phyloP scores from a whole-genome alignment of 2,888 invertebrate species.

The Tipula unca region DNA sequence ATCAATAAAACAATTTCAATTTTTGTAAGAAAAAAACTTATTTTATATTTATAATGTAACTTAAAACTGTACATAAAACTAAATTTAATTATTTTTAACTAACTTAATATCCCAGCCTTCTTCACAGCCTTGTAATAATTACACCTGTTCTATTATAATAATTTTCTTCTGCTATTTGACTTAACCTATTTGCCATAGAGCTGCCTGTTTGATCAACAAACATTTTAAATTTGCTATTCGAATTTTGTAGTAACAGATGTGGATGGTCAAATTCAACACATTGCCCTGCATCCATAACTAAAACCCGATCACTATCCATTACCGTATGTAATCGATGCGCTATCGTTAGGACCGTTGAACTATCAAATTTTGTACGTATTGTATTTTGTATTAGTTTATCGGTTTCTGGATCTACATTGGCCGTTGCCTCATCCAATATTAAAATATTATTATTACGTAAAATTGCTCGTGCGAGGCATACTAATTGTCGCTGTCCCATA shows the following conservation, averaged over 20 bases:
- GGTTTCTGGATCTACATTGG: slow-evolving; percentile 76
- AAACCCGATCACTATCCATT: slow-evolving; percentile 78
- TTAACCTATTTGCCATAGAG: slow-evolving; percentile 48
- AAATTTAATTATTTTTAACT: background rate
- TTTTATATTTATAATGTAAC: background rate
- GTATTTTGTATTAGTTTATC: slow-evolving; percentile 77
- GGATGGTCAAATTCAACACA: slow-evolving; percentile 73
- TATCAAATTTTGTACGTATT: slow-evolving; percentile 65
- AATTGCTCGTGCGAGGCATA: slow-evolving; percentile 73
- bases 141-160: slow-evolving; percentile 25
- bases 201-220: slow-evolving; percentile 62
- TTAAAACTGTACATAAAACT: background rate
- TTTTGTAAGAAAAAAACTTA: background rate
- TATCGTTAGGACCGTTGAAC: slow-evolving; percentile 82
- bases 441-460: slow-evolving; percentile 50
- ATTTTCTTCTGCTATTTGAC: slow-evolving; percentile 49
- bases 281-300: slow-evolving; percentile 71
- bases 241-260: slow-evolving; percentile 49
- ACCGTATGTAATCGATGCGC: slow-evolving; percentile 87
- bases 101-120: background rate
- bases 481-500: slow-evolving; percentile 70
- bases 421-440: slow-evolving; percentile 67
- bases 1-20: background rate
- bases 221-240: slow-evolving; percentile 51
- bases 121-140: slow-evolving; percentile 14